A percentile compares a stretch with the other conserved stretches of the same genome.
phyloP scores from a whole-genome alignment of 1,140 invertebrate genomes.

The Chionoecetes opilio region DNA sequence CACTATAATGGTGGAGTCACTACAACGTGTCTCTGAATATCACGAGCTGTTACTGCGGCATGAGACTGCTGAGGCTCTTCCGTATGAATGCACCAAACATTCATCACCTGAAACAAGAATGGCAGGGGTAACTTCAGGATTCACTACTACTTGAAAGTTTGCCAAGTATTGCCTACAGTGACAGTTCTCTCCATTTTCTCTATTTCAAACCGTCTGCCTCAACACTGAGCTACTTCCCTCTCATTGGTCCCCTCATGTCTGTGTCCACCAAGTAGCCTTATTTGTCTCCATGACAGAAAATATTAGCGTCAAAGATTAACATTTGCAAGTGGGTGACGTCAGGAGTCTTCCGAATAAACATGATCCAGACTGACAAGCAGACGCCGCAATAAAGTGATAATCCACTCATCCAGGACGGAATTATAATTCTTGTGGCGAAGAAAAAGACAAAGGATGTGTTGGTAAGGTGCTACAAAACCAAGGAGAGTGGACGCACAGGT shows the following conservation, averaged over 20 bases:
- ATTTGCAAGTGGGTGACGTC: background rate
- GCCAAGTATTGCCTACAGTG: background rate
- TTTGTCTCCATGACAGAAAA: background rate
- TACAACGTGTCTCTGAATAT: background rate
- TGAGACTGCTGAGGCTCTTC: too few species aligned
- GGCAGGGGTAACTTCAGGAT: background rate
- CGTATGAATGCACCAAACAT: background rate
- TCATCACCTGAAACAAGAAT: background rate
- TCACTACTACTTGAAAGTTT: background rate
- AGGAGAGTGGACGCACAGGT: slow-evolving; percentile 49
- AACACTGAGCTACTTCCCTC: background rate
- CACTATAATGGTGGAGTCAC: background rate
- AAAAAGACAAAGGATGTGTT: background rate
- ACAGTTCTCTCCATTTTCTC: background rate
- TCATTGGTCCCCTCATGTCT: background rate
- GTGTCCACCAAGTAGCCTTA: background rate
- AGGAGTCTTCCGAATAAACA: background rate
- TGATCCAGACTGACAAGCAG: background rate
- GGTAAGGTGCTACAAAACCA: background rate
- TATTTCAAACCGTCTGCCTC: background rate
- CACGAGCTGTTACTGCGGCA: background rate
- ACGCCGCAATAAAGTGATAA: background rate
- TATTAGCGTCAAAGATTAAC: background rate
- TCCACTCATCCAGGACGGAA: background rate
- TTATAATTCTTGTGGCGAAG: background rate